Evolutionary conservation across 2,888 invertebrate species (phyloP), one percentile per base, ranked within the genome.

Genomic region (Calliphora vomitoria): DNA sequence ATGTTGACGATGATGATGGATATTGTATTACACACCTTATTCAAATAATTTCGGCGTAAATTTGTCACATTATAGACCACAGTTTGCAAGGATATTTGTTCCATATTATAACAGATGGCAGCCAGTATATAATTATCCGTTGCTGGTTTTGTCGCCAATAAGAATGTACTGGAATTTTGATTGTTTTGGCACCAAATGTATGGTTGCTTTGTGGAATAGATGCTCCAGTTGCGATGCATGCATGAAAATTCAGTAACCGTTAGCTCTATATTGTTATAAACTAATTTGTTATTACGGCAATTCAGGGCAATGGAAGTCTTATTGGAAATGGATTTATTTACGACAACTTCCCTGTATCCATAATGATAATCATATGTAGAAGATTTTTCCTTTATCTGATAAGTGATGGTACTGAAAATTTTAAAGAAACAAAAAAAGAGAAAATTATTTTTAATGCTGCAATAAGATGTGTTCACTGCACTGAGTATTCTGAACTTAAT

Each of bases 131-230:
- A 31, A 25, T 31, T 60, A 10, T 50, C 18, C 3, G 15, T 5
- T 20, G 2, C 15, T 35, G 18, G 8, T 10, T 76, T n/a, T 13
- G 60, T 10, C 18, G 71, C 68, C 47, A 78, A 20, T 41, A 58
- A 64, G 47, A 82, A 76, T 50, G 71, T 78, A n/a, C 41, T 55
- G n/a, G 78, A 78, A 68, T 78, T 78, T 13, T 68, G 41, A 31
- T 68, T 55, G 6, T 18, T 78, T 44, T 78, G 53, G 6, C 78
- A 78, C 66, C 78, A 78, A 8, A 13, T 35, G 44, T 55, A 78
- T 8, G 66, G 66, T 0, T 55, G 55, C 8, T 55, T 55, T 4
- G 55, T 31, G 5, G 66, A 68, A 35, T 55, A 78, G 3, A 78
- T 58, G 1, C 13, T 55, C 66, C 38, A 78, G 13, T 0, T 78